phyloP scores from a whole-genome alignment of 53 echinoderm and acorn worm genomes.

The Mesocentrotus franciscanus region DNA sequence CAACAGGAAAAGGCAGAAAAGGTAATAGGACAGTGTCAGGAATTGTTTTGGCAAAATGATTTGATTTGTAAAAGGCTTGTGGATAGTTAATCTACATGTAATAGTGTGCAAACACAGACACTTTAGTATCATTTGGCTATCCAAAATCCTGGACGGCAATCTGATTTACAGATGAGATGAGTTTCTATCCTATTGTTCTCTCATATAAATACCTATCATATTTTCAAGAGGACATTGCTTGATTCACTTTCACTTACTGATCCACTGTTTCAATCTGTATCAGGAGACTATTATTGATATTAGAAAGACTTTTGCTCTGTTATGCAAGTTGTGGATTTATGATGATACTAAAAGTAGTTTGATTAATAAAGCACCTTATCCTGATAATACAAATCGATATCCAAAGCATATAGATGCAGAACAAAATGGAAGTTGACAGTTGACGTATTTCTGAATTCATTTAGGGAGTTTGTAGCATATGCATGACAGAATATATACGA shows the following conservation, averaged over 20 bases:
- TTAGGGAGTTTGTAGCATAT: neutral
- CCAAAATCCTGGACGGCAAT: neutral
- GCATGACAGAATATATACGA: neutral
- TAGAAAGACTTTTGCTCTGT: neutral
- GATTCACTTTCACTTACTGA: neutral
- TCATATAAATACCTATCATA: neutral
- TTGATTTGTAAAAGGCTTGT: neutral
- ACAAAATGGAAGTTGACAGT: no score
- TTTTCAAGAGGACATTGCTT: neutral
- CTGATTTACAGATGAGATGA: neutral
- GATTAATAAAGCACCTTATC: neutral
- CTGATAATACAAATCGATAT: no score
- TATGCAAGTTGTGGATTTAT: neutral
- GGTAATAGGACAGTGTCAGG: conserved; percentile 46
- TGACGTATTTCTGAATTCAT: neutral
- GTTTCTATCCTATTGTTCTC: neutral
- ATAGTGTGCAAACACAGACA: neutral
- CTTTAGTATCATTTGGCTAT: neutral
- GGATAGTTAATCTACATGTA: neutral
- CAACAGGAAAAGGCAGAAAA: conserved; percentile 80
- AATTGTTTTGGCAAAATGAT: neutral
- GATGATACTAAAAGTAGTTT: neutral
- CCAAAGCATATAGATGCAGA: no score
- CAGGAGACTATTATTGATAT: neutral
- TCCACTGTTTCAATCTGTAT: neutral